Conservation (phyloP, 1,140 invertebrate genomes). For the Planococcus citri region DNA sequence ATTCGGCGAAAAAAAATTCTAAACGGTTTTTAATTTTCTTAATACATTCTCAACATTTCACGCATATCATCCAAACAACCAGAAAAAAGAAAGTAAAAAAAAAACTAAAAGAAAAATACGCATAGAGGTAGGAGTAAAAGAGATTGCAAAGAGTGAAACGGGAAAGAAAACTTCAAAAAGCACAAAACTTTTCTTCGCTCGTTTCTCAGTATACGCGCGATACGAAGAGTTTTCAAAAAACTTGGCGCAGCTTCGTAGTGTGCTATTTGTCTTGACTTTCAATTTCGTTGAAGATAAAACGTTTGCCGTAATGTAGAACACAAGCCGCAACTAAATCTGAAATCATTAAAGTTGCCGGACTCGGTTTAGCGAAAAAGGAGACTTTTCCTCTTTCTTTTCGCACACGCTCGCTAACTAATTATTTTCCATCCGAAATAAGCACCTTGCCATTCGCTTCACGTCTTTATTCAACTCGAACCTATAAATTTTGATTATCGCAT, state of each 20-base stretch:
- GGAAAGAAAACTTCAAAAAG: background rate
- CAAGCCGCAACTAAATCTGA: background rate
- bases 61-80: background rate
- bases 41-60: background rate
- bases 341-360: conserved; percentile 6
- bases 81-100: too few relatives aligned
- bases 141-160: too few relatives aligned
- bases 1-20: background rate
- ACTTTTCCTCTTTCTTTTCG: background rate
- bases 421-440: background rate
- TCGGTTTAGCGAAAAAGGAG: background rate
- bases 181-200: background rate
- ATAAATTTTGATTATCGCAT: conserved; percentile 8
- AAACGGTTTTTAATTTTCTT: background rate
- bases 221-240: background rate
- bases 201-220: background rate
- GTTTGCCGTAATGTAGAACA: background rate
- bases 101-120: too few relatives aligned
- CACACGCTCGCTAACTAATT: background rate
- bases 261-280: conserved; percentile 2
- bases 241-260: background rate
- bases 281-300: background rate
- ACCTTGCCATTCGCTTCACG: background rate
- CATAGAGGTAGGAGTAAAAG: too few relatives aligned
- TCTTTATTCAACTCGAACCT: background rate